Percentiles rank a stretch among this genome's conserved stretches.
Conservation (phyloP, 2,888 invertebrate species). For the Agrotis segetum region DNA sequence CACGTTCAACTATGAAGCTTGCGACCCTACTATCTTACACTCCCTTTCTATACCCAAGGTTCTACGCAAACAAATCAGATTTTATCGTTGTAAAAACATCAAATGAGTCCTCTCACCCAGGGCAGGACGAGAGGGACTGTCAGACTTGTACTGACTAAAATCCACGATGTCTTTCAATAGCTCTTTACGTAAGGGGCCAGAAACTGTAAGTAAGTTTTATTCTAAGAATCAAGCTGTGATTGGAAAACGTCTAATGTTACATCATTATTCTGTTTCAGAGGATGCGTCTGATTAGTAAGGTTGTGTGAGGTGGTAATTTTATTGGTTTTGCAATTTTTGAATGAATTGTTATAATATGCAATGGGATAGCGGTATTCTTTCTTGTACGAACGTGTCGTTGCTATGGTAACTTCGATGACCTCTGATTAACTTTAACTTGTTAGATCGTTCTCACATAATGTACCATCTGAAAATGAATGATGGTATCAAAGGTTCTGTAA, state of each 20-base stretch:
- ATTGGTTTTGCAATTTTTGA: constrained; percentile 29
- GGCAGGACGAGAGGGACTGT: too few species aligned
- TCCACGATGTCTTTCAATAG: too few species aligned
- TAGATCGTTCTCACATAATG: too few species aligned
- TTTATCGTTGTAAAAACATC: too few species aligned
- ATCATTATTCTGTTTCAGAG: constrained; percentile 20
- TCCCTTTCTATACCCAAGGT: constrained; percentile 16
- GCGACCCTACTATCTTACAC: neutral
- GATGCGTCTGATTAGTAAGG: constrained; percentile 40
- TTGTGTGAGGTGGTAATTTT: constrained; percentile 39
- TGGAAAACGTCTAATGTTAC: constrained; percentile 23
- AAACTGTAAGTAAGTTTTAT: neutral
- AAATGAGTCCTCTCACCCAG: too few species aligned
- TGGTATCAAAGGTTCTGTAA: too few species aligned
- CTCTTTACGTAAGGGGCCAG: neutral
- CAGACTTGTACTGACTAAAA: too few species aligned
- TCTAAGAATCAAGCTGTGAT: constrained; percentile 18
- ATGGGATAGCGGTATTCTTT: neutral
- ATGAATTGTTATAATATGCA: constrained; percentile 7
- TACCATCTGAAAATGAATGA: too few species aligned
- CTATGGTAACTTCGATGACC: neutral
- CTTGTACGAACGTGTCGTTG: neutral
- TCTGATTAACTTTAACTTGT: neutral
- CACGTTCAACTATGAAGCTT: neutral
- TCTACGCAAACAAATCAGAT: neutral